A percentile compares a stretch with the other conserved stretches of the same genome.
These are phyloP conservation scores for Pyrocoelia pectoralis DNA, from an alignment of 2,888 invertebrate genomes.

Conservation along the genomic window DNA sequence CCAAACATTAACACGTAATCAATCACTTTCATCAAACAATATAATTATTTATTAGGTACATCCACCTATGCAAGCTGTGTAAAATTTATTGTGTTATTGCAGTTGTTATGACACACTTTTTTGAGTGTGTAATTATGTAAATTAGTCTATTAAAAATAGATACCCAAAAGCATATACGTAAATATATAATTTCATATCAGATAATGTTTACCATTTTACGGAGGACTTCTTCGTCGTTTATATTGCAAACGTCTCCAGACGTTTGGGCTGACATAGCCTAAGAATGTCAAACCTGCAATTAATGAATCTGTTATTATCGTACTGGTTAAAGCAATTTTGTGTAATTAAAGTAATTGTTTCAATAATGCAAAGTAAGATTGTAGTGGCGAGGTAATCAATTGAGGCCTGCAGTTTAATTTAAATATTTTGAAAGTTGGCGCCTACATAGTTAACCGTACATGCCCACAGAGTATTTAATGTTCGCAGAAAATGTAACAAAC, in stretches of 20 bases:
- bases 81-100: neutral
- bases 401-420: neutral
- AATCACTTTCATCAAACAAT: conserved; percentile 15
- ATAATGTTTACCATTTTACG: conserved; percentile 73
- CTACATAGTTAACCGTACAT: neutral
- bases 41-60: conserved; percentile 5
- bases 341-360: too few relatives aligned
- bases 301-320: conserved; percentile 13
- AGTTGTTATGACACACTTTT: conserved; percentile 4
- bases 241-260: conserved; percentile 72
- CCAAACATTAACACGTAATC: neutral
- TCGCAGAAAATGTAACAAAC: neutral
- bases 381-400: conserved; percentile 5
- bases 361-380: neutral
- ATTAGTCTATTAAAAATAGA: conserved; percentile 8
- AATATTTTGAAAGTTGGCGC: conserved; percentile 7
- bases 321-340: neutral
- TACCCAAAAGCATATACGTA: neutral
- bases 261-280: conserved; percentile 52
- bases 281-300: conserved; percentile 25
- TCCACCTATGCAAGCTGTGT: conserved; percentile 15
- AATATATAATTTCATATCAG: neutral
- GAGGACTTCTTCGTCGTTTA: conserved; percentile 79
- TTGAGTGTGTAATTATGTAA: neutral
- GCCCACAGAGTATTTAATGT: too few relatives aligned